A percentile compares a stretch with the other conserved stretches of the same genome.
Conservation (phyloP, 2,797 vertebrate species). For the Botia almorhae region DNA sequence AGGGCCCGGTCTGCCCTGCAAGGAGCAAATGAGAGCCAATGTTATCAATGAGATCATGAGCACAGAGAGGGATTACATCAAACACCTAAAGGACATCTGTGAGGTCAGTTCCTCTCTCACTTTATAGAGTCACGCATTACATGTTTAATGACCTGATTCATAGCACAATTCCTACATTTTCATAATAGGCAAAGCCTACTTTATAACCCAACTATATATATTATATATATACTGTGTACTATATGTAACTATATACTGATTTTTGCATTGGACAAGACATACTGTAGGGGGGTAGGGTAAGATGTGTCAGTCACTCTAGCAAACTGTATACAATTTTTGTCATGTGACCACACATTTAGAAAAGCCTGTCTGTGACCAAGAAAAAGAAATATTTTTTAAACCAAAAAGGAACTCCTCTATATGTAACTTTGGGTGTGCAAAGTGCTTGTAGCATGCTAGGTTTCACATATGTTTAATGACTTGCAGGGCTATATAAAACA, state of each 20-base stretch:
- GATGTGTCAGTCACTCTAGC: neutral
- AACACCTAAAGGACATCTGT: slow-evolving; percentile 95
- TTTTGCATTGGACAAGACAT: neutral
- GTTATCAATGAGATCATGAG: slow-evolving; percentile 97
- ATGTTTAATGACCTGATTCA: slow-evolving; percentile 21
- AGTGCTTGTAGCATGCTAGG: neutral
- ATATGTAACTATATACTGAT: too few species aligned
- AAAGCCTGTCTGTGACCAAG: too few species aligned
- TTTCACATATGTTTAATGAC: slow-evolving; percentile 2
- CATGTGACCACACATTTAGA: too few species aligned
- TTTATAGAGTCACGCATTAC: neutral
- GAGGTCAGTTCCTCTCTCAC: slow-evolving; percentile 79
- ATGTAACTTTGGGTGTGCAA: neutral
- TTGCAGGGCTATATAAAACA: slow-evolving; percentile 93
- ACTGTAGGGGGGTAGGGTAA: neutral
- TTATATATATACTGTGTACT: too few species aligned
- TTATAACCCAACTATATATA: neutral
- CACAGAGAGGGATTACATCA: slow-evolving; percentile 96
- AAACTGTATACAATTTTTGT: too few species aligned
- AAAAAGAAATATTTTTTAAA: too few species aligned
- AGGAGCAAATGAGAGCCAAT: slow-evolving; percentile 95
- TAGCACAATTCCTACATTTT: neutral
- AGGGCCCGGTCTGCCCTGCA: slow-evolving; percentile 86
- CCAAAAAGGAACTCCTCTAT: neutral
- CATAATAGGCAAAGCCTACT: neutral